Conservation (phyloP, 2,797 vertebrate genomes). For the Eulemur coronatus region DNA sequence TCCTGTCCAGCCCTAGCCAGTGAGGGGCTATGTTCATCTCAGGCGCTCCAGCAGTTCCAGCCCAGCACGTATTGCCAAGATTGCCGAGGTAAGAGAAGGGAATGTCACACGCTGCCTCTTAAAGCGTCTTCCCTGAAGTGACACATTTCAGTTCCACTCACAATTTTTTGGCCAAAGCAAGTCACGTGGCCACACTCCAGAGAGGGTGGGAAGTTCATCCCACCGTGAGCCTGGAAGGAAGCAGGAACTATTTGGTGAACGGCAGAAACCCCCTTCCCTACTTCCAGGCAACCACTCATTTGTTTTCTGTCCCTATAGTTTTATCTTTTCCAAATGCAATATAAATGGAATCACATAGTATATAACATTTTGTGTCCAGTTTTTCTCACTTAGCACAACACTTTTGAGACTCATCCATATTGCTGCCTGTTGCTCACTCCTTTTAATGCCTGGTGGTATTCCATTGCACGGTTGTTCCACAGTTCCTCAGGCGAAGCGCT, state of each 20-base stretch:
- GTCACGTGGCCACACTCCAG: background rate
- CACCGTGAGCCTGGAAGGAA: background rate
- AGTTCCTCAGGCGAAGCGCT: background rate
- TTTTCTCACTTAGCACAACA: background rate
- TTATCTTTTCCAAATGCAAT: background rate
- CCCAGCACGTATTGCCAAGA: background rate
- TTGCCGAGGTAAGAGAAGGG: background rate
- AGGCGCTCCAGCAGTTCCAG: background rate
- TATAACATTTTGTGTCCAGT: background rate
- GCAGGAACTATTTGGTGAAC: background rate
- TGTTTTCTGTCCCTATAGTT: background rate
- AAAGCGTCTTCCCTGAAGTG: background rate
- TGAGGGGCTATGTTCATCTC: background rate
- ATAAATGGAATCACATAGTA: background rate
- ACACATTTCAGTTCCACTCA: background rate
- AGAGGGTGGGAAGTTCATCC: background rate
- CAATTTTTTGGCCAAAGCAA: background rate
- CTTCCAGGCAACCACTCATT: background rate
- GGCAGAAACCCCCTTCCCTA: background rate
- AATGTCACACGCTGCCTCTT: background rate
- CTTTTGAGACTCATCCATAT: background rate
- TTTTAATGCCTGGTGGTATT: background rate
- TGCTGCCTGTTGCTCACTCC: background rate
- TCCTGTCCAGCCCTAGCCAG: background rate
- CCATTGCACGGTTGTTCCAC: background rate